Evolutionary conservation across 2,113 vertebrate genomes (phyloP), one percentile per base, ranked within the genome.

Genomic region (Apistogramma diplotaenia): DNA sequence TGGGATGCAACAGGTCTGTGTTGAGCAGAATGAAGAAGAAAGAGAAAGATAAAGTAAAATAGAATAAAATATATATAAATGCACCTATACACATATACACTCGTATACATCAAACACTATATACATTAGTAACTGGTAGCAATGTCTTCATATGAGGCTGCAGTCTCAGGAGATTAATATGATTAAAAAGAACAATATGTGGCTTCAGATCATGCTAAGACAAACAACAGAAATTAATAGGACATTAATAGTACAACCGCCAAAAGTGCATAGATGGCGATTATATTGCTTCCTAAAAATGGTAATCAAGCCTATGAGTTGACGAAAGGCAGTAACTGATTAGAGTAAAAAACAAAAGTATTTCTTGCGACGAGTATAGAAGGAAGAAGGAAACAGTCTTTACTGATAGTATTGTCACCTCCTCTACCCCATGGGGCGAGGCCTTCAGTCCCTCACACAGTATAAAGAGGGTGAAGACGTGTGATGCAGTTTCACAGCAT

Each of bases 311-410:
- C 12, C 12, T 58, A 78, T 75, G 51, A 56, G 29, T 21, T 75
- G 4, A 4, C n/a, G 23, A 53, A 23, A 65, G 86, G 13, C 8
- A 51, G 13, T 56, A 67, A 76, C 13, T 62, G 49, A 79, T 84
- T 10, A 65, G 31, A 25, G 3, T 19, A 55, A 73, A 4, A 11
- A 27, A 31, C 16, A 23, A 1, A 72, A 31, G 1, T 0, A 31
- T 87, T 85, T 83, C 23, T 46, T 75, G 61, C 7, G 21, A 16
- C 6, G n/a, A 2, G 8, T 11, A 31, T 29, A 91, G 37, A 29
- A 92, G 89, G 91, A 94, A 93, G 85, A 61, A 93, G 93, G 91
- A 93, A 92, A n/a, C 83, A 3, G 2, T 8, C 33, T 33, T 33
- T 33, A 33, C 33, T 33, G 33, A 33, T 33, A 33, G 8, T 33